Evolutionary conservation across 2,113 vertebrate species (phyloP).

Genomic region (Rhinoderma darwinii): DNA sequence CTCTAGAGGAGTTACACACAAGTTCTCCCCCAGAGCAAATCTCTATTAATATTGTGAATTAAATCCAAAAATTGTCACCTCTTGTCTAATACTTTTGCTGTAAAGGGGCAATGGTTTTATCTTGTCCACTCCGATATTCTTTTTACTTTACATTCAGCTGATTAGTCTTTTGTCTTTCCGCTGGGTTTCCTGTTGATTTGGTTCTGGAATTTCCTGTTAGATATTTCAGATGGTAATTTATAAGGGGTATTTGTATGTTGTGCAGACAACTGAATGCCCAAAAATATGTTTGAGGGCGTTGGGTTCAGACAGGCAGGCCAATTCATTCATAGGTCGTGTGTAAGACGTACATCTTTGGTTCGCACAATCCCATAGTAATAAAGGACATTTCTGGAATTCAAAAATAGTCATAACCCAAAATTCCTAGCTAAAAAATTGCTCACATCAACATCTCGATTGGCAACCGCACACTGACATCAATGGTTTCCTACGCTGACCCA

Average conservation of each 20-base stretch:
- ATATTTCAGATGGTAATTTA: not conserved
- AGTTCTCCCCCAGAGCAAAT: constrained; percentile 2
- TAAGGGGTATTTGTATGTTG: not conserved
- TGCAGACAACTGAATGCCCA: not conserved
- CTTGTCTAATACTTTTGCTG: not conserved
- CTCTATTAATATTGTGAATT: not conserved
- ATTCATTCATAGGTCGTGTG: not conserved
- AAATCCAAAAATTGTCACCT: not conserved
- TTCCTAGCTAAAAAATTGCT: not conserved
- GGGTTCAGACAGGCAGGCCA: not conserved
- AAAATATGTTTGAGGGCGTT: not conserved
- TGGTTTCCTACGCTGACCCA: no score
- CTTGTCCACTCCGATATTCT: not conserved
- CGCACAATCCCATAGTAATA: not conserved
- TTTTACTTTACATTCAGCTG: not conserved
- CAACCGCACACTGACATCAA: no score
- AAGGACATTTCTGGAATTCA: not conserved
- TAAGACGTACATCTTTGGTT: not conserved
- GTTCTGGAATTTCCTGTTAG: constrained; percentile 35
- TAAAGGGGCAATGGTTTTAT: not conserved
- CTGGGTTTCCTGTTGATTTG: constrained; percentile 21
- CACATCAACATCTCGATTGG: no score
- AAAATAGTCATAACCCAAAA: not conserved
- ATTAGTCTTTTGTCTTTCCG: not conserved
- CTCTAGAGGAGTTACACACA: constrained; percentile 12